Evolutionary conservation across 2,888 invertebrate genomes (phyloP), one percentile per base, ranked within the genome.

Genomic region (Lymantria dispar): DNA sequence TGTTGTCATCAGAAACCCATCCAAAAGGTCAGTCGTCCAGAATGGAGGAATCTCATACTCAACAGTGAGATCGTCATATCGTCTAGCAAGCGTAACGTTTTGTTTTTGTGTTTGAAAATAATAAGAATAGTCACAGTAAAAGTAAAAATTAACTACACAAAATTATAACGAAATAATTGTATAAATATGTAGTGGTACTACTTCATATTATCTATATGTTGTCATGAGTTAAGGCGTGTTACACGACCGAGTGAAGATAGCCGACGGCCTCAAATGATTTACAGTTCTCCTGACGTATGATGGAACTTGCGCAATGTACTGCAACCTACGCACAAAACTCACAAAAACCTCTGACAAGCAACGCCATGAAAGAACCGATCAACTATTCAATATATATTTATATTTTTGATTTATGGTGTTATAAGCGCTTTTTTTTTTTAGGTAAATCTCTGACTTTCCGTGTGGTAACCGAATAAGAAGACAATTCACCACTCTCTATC

Each of bases 251-350:
- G 54, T 55, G 59, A 44, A 60, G 70, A 65, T 65, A 60, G 70
- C 70, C 62, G 56, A 33, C 54, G 54, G 67, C 48, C 56, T 52
- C 55, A 51, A 55, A 64, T 70, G 69, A 69, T 69, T 68, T 69
- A 70, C 58, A 50, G 64, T 56, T 52, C 58, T 52, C 48, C 58
- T 58, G 69, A 68, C 60, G 62, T 60, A 60, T 62, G 69, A 67
- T 64, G 61, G 62, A 62, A 52, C 58, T 30, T 29, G 9, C 52
- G 50, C 44, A 40, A 14, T 56, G 61, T 61, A 57, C 58, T 54
- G 51, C 43, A 48, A 52, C 57, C 45, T 31, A 52, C 53, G 50
- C 45, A 52, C 41, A 51, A 52, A 43, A 48, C 48, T 46, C 60
- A 62, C 60, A 68, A 67, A 65, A 57, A 57, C 31, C 2, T 45